These are phyloP conservation scores for Myrmecophaga tridactyla DNA, from an alignment of 2,113 vertebrate species.

Conservation along the genomic window DNA sequence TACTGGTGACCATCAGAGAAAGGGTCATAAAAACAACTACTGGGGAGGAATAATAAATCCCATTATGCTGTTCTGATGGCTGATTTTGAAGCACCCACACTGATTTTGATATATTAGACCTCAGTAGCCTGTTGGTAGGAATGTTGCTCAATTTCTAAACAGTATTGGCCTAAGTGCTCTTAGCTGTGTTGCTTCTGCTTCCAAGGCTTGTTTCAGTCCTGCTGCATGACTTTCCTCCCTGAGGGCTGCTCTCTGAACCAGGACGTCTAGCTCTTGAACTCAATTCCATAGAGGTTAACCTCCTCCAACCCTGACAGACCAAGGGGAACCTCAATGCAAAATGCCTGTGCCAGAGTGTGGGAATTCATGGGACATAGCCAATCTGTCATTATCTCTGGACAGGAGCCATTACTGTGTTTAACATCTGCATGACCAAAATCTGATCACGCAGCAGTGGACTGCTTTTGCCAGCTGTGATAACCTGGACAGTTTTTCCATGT, in stretches of 20 bases:
- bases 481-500: background rate
- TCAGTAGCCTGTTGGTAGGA: constrained; percentile 9
- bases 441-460: background rate
- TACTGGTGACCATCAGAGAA: background rate
- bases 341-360: background rate
- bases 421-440: background rate
- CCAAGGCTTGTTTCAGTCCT: constrained; percentile 44
- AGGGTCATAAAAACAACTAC: background rate
- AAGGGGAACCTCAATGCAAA: background rate
- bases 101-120: background rate
- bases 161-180: constrained; percentile 27
- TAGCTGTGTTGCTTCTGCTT: constrained; percentile 38
- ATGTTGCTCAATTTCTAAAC: constrained; percentile 50
- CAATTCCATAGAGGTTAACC: background rate
- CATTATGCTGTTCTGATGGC: background rate
- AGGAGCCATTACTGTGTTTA: background rate
- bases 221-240: constrained; percentile 34
- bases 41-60: background rate
- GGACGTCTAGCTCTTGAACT: constrained; percentile 21
- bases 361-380: background rate
- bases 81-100: background rate
- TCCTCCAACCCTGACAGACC: background rate
- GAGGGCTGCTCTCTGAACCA: background rate
- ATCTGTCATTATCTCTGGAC: background rate
- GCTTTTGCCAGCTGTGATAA: background rate